Percentiles rank a stretch among this genome's conserved stretches.
These are phyloP conservation scores for Halichondria panicea DNA, from an alignment of 37 sponge, comb jelly and placozoan genomes.

Conservation along the genomic window DNA sequence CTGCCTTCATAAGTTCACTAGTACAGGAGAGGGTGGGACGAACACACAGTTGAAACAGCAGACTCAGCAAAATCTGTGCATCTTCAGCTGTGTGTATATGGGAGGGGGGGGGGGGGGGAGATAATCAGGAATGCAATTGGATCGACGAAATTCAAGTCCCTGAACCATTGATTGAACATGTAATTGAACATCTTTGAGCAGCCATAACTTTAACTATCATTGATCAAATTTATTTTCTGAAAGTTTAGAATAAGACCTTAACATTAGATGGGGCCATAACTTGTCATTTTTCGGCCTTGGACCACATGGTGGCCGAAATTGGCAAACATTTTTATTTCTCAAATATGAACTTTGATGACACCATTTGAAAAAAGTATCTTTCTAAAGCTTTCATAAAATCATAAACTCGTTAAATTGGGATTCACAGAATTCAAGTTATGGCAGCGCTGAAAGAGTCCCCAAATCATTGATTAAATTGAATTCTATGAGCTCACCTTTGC, in stretches of 20 bases:
- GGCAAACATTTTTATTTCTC: not conserved
- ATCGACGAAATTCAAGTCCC: not conserved
- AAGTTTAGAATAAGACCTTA: too few species aligned
- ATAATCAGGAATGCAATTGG: not conserved
- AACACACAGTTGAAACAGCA: constrained; percentile 34
- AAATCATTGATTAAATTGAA: not conserved
- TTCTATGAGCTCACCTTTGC: constrained; percentile 36
- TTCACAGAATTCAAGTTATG: not conserved
- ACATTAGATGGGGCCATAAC: too few species aligned
- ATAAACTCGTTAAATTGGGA: not conserved
- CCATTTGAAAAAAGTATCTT: not conserved
- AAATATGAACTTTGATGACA: not conserved
- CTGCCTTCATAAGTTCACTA: constrained; percentile 36
- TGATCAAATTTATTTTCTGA: too few species aligned
- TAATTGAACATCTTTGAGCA: not conserved
- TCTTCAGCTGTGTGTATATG: constrained; percentile 23
- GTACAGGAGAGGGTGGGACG: constrained; percentile 39
- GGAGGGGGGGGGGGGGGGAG: constrained; percentile 12
- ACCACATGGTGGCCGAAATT: too few species aligned
- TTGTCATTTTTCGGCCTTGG: too few species aligned
- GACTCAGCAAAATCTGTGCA: constrained; percentile 27
- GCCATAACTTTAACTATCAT: too few species aligned
- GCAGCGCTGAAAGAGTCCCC: not conserved
- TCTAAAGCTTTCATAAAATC: not conserved
- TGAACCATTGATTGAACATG: not conserved